A percentile compares a stretch with the other conserved stretches of the same genome.
These are phyloP conservation scores for Erebia ligea DNA, from an alignment of 2,888 invertebrate genomes.

Conservation along the genomic window DNA sequence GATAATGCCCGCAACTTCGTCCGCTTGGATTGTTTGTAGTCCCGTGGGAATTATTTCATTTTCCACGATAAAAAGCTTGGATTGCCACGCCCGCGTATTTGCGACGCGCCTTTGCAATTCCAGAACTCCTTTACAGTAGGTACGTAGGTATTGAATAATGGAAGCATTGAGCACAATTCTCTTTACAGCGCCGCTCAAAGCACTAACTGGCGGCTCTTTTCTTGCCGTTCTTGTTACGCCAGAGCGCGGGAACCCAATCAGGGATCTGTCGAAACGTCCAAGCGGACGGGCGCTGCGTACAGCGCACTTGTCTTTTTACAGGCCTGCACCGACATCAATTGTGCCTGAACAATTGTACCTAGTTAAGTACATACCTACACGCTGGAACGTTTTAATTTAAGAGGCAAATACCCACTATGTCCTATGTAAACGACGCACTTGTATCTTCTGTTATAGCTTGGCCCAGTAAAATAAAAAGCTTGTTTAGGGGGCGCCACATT, in stretches of 20 bases:
- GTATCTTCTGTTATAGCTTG: no score
- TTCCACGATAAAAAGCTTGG: no score
- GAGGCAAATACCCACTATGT: not conserved
- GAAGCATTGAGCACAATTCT: not conserved
- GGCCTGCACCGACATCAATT: slow-evolving; percentile 19
- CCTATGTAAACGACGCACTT: no score
- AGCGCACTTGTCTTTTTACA: slow-evolving; percentile 44
- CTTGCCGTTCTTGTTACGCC: slow-evolving; percentile 24
- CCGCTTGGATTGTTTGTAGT: no score
- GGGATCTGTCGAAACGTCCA: slow-evolving; percentile 46
- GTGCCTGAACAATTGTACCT: slow-evolving; percentile 8
- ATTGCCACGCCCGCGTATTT: no score
- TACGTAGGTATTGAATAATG: not conserved
- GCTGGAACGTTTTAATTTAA: not conserved
- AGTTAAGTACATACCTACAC: no score
- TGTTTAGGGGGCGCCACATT: no score
- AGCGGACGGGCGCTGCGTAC: slow-evolving; percentile 41
- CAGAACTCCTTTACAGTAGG: not conserved
- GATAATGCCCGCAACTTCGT: no score
- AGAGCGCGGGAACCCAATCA: slow-evolving; percentile 44
- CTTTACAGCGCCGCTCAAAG: not conserved
- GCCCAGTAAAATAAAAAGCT: no score
- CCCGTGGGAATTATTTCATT: no score
- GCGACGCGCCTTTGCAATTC: not conserved
- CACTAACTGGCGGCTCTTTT: slow-evolving; percentile 26